phyloP scores from a whole-genome alignment of 2,888 invertebrate species.

The Bibio marci region DNA sequence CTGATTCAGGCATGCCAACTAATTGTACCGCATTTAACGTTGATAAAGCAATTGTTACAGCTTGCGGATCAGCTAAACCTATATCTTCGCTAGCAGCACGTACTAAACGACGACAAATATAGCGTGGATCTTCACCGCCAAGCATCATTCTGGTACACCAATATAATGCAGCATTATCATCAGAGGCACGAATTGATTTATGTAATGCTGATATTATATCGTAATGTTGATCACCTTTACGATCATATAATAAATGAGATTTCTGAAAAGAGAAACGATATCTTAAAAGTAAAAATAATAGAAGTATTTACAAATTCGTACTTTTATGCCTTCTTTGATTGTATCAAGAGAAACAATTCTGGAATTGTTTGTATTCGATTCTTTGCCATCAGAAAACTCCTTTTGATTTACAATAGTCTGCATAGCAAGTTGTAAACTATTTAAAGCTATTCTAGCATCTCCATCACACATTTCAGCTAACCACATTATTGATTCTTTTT shows the following conservation, averaged over 20 bases:
- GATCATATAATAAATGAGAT: conserved; percentile 61
- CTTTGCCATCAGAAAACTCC: too few species aligned
- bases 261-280: conserved; percentile 33
- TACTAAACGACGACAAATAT: conserved; percentile 56
- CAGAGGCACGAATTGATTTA: conserved; percentile 65
- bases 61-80: conserved; percentile 47
- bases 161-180: conserved; percentile 64
- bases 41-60: conserved; percentile 48
- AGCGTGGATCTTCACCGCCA: conserved; percentile 66
- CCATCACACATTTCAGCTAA: conserved; percentile 64
- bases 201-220: conserved; percentile 68
- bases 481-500: conserved; percentile 46
- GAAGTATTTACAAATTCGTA: conserved; percentile 15
- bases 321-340: conserved; percentile 55
- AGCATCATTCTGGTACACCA: conserved; percentile 66
- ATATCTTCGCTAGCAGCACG: conserved; percentile 63
- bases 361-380: conserved; percentile 18
- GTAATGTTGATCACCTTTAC: conserved; percentile 67
- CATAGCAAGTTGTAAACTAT: conserved; percentile 54
- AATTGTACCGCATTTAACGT: conserved; percentile 65
- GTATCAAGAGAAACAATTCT: conserved; percentile 41
- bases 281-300: not conserved
- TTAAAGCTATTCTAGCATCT: conserved; percentile 62
- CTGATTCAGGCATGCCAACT: conserved; percentile 68
- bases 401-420: conserved; percentile 28